Base-by-base conservation (phyloP, 2,113 vertebrate species). In the Dipodomys stephensi region DNA sequence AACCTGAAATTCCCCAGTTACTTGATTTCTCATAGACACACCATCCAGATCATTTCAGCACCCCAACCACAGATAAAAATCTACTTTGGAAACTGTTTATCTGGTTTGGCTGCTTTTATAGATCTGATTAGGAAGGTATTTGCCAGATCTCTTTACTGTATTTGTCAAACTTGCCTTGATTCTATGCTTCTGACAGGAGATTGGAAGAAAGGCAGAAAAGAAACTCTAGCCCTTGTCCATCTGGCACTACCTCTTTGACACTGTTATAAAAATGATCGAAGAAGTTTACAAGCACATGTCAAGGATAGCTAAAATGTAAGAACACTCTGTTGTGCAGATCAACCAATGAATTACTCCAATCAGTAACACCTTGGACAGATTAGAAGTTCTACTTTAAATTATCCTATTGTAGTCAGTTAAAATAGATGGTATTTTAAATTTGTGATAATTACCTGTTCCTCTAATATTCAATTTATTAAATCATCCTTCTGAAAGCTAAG, bases 161-260 rank as follows among this genome's bases (percentile, higher is more conserved):
- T 93, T 27, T 69, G 44, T 88, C 57, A 85, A 74, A 22, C 25
- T 88, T 93, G 32, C 65, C 27, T 95, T 96, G 65, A 92, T 93
- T 86, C 67, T 22, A 93, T 88, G 71, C 57, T 28, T 95, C 49
- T 88, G 65, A 83, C 49, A 35, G 77, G 44, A 71, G n/a, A 88
- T 53, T 92, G 49, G 46, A 95, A 95, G 35, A 88, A 30, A 86
- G 67, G 35, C 64, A 62, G 39, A 67, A 92, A 95, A 83, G 35
- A 94, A 95, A 87, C 64, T 89, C 49, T 67, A 95, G 53, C n/a
- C 62, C 35, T 81, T 96, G 25, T 28, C 46, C 46, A 89, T 85
- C 60, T 95, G 49, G n/a, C 53, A 84, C 81, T 91, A 91, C 32
- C 25, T 96, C 81, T 94, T 92, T 96, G 49, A 91, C 62, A 81